Evolutionary conservation across 2,113 vertebrate genomes (phyloP).

Genomic region (Rhynchopsitta pachyrhyncha): DNA sequence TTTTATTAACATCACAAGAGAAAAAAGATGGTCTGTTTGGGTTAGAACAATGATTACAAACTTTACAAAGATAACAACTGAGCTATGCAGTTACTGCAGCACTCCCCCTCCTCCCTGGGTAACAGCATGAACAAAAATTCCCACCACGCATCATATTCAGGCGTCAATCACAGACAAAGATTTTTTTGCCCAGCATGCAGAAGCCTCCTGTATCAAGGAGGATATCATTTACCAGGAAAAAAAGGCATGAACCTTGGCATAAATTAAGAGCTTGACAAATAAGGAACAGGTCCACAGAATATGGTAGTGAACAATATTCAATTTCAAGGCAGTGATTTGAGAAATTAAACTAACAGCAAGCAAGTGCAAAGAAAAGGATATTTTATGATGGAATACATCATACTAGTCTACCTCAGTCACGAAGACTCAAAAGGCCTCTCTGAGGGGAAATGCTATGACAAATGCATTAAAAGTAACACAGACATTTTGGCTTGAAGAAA

Average conservation of each 20-base stretch:
- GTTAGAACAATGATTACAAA: not conserved
- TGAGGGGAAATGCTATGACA: not conserved
- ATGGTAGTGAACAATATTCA: not conserved
- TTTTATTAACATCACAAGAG: not conserved
- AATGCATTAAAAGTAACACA: not conserved
- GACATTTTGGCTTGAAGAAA: not conserved
- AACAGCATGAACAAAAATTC: not conserved
- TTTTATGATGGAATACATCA: not conserved
- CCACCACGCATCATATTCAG: not conserved
- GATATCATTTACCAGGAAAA: not conserved
- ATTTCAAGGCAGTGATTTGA: not conserved
- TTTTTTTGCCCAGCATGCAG: not conserved
- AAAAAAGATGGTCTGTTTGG: not conserved
- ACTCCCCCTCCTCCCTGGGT: not conserved
- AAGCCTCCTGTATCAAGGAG: not conserved
- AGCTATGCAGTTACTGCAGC: not conserved
- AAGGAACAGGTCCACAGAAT: not conserved
- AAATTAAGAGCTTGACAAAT: not conserved
- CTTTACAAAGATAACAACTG: accelerated
- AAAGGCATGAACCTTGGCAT: not conserved
- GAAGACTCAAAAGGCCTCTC: not conserved
- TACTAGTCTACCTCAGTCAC: not conserved
- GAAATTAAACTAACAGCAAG: not conserved
- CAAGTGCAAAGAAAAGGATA: not conserved
- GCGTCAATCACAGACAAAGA: not conserved